Evolutionary conservation across 2,888 invertebrate species (phyloP).

Genomic region (Agrotis exclamationis): DNA sequence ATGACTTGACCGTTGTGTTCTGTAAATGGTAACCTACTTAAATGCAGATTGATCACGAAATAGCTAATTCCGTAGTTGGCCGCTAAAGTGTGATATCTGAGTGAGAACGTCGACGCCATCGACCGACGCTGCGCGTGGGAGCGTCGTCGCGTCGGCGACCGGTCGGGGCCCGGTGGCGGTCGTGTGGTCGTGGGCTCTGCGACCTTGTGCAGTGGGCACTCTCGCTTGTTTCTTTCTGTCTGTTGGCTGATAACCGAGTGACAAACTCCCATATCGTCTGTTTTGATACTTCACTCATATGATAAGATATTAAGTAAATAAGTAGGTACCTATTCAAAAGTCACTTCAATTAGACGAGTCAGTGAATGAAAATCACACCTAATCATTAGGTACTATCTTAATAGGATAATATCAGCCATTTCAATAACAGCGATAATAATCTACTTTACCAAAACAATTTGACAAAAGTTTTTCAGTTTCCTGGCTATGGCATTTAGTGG

Average conservation of each 20-base stretch:
- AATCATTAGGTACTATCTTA: constrained; percentile 11
- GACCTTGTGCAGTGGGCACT: constrained; percentile 67
- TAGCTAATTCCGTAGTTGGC: constrained; percentile 12
- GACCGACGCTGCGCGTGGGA: constrained; percentile 63
- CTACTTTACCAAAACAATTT: not conserved
- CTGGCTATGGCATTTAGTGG: not conserved
- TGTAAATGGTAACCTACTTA: not conserved
- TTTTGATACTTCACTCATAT: constrained; percentile 17
- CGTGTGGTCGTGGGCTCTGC: constrained; percentile 23
- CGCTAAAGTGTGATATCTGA: constrained; percentile 12
- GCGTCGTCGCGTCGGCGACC: not conserved
- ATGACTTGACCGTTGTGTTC: not conserved
- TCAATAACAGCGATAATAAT: constrained; percentile 1
- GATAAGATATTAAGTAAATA: constrained; percentile 11
- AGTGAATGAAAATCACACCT: constrained; percentile 13
- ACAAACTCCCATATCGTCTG: constrained; percentile 31
- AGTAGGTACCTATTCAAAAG: constrained; percentile 3
- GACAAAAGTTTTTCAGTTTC: not conserved
- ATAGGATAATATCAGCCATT: not conserved
- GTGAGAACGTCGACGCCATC: not conserved
- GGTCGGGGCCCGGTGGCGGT: not conserved
- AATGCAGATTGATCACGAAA: constrained; percentile 10
- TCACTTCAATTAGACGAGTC: constrained; percentile 5
- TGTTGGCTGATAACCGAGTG: constrained; percentile 47
- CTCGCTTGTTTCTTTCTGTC: constrained; percentile 50